A percentile compares a stretch with the other conserved stretches of the same genome.
Conservation (phyloP, 2,113 vertebrate genomes). For the Seriola dumerili region DNA sequence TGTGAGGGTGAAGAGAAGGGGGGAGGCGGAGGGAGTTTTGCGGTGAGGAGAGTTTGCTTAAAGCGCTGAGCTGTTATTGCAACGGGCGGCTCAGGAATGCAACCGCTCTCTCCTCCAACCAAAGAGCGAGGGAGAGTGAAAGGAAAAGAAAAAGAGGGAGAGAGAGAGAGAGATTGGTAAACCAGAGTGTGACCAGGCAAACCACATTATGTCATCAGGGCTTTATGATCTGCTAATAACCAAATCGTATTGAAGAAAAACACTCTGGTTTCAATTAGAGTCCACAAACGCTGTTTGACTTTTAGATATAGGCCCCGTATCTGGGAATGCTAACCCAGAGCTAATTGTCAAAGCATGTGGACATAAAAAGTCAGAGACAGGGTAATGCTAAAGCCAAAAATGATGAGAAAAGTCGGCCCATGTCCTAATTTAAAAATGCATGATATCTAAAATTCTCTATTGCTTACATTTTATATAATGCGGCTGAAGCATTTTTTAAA, state of each 20-base stretch:
- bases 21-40: constrained; percentile 62
- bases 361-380: constrained; percentile 10
- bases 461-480: constrained; percentile 11
- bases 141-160: constrained; percentile 21
- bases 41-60: constrained; percentile 81
- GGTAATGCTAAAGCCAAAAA: constrained; percentile 10
- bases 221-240: constrained; percentile 82
- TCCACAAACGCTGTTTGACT: constrained; percentile 56
- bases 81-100: constrained; percentile 80
- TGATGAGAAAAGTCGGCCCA: constrained; percentile 23
- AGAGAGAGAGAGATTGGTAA: constrained; percentile 61
- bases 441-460: constrained; percentile 18
- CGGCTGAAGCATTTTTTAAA: constrained; percentile 8
- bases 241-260: constrained; percentile 77
- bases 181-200: constrained; percentile 72
- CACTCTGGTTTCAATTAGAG: constrained; percentile 76
- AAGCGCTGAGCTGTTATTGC: constrained; percentile 84
- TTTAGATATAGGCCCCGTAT: constrained; percentile 55
- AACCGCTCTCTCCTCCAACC: constrained; percentile 64
- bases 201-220: constrained; percentile 83
- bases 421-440: constrained; percentile 17
- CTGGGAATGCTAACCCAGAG: constrained; percentile 26
- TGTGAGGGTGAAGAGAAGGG: constrained; percentile 31
- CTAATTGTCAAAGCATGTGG: constrained; percentile 51
- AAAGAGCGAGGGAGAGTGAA: constrained; percentile 49